Conservation (phyloP, 1,140 invertebrate genomes). For the Sarcophaga peregrina region DNA sequence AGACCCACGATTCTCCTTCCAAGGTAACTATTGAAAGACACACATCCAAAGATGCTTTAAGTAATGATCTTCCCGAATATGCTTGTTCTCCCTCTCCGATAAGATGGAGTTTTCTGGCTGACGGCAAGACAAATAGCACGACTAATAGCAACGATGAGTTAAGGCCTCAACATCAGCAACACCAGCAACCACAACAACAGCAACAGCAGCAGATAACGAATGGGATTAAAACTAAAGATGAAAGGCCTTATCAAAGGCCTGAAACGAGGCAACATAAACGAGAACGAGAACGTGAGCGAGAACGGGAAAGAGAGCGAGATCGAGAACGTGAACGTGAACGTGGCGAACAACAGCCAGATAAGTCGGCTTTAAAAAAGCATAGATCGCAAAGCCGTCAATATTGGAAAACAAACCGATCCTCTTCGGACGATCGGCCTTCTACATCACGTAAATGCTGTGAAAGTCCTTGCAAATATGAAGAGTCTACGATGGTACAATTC, state of each 20-base stretch:
- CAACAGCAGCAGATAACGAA: conserved; percentile 45
- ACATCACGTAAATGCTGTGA: conserved; percentile 55
- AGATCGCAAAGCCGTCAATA: conserved; percentile 16
- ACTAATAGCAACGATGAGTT: not conserved
- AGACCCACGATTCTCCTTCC: conserved; percentile 46
- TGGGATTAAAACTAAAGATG: conserved; percentile 48
- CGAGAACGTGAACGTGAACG: not conserved
- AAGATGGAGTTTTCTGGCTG: conserved; percentile 64
- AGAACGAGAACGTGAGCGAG: conserved; percentile 45
- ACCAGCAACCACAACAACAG: conserved; percentile 44
- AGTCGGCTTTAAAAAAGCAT: not conserved
- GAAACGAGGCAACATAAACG: conserved; percentile 52
- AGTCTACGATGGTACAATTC: conserved; percentile 63
- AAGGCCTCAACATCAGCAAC: conserved; percentile 14
- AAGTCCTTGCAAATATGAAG: conserved; percentile 61
- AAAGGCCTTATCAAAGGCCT: conserved; percentile 42
- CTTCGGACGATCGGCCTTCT: conserved; percentile 25
- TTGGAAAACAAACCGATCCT: conserved; percentile 13
- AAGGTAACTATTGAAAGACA: conserved; percentile 62
- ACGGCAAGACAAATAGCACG: conserved; percentile 49
- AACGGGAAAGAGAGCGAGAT: conserved; percentile 8
- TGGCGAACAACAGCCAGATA: conserved; percentile 2
- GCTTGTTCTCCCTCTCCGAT: conserved; percentile 64
- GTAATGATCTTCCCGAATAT: conserved; percentile 63
- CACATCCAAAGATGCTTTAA: conserved; percentile 55